Evolutionary conservation across 1,140 invertebrate species (phyloP), one percentile per base, ranked within the genome.

Genomic region (Anthonomus grandis): DNA sequence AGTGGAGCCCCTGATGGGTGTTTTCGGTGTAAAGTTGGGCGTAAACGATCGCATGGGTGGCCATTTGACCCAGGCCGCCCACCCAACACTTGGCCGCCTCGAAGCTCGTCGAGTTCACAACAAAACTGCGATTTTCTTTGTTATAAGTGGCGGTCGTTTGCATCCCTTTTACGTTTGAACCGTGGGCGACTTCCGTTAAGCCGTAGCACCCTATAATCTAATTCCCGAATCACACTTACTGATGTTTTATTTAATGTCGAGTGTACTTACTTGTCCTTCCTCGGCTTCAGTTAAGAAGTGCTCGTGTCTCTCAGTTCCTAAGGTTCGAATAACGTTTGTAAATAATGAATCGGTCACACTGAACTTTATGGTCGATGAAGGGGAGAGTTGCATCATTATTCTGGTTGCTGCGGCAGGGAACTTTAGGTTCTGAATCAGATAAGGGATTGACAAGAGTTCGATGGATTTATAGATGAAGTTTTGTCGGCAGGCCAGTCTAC

Each of bases 1-100:
- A 80, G 74, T 95, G 91, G 0, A 95, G 74, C 2, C 95, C 94
- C 69, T 94, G 90, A 67, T 85, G 86, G 3, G 76, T 67, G 0
- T 84, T 83, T 74, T 95, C 90, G 0, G 79, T 81, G 36, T 80
- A 77, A 23, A 97, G 76, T 74, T 95, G 90, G 3, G 95, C 94
- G 77, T 90, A 97, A 10, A 95, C 81, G 23, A 94, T 70, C 0
- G 87, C 89, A 72, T 95, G 89, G 0, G 91, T 95, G 38, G 91
- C 87, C 31, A 82, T 85, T 80, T 95, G 86, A 5, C 91, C 90
- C 74, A 95, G 78, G 76, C 88, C 88, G 60, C 92, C 93, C 64
- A 86, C 82, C 95, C 95, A 98, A 76, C 91, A 94, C 81, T 98
- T 98, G 27, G 91, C 90, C 13, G 93, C 91, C 75, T 96, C 88